phyloP scores from a whole-genome alignment of 2,888 invertebrate genomes.

The Macrosiphum euphorbiae region DNA sequence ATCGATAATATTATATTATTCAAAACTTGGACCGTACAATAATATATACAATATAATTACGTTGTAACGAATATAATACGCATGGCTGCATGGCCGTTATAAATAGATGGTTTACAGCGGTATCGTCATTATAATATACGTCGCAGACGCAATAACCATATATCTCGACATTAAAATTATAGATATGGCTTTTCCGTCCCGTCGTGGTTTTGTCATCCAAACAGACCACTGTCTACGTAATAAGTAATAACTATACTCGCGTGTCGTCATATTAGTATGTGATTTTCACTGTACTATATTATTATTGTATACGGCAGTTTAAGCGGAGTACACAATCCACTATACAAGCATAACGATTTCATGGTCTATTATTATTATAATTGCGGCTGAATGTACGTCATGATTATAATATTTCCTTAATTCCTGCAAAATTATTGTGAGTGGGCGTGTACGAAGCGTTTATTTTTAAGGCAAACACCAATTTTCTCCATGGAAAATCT shows the following conservation, averaged over 20 bases:
- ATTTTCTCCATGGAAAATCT: not conserved
- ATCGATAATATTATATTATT: not conserved
- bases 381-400: not conserved
- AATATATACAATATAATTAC: not conserved
- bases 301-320: not conserved
- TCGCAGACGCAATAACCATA: slow-evolving; percentile 38
- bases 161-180: slow-evolving; percentile 22
- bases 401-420: not conserved
- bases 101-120: not conserved
- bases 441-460: not conserved
- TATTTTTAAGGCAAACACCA: not conserved
- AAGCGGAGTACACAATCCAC: not conserved
- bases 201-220: slow-evolving; percentile 4
- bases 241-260: not conserved
- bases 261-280: not conserved
- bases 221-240: not conserved
- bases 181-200: slow-evolving; percentile 1
- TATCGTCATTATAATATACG: not conserved
- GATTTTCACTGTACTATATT: not conserved
- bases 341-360: not conserved
- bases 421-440: not conserved
- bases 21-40: not conserved
- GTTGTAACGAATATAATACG: not conserved
- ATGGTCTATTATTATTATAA: not conserved
- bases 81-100: not conserved